Conservation (phyloP, 2,888 invertebrate species). For the Stegana nigrithorax region DNA sequence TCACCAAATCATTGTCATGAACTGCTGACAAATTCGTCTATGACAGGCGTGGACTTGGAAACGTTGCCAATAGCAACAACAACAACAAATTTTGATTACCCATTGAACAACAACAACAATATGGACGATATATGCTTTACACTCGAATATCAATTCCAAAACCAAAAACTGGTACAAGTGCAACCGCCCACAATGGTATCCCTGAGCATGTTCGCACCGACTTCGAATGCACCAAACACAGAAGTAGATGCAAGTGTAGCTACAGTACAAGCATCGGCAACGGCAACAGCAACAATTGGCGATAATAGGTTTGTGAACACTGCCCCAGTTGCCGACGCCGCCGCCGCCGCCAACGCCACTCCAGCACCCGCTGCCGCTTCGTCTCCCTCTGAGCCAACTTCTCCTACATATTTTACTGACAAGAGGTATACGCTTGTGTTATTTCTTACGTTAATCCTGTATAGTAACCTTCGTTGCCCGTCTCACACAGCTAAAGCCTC, state of each 20-base stretch:
- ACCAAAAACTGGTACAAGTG: conserved; percentile 65
- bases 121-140: conserved; percentile 61
- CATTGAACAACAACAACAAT: conserved; percentile 32
- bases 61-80: too few species aligned
- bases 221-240: conserved; percentile 27
- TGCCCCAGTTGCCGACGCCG: conserved; percentile 11
- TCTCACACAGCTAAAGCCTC: too few species aligned
- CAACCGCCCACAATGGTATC: conserved; percentile 62
- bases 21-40: too few species aligned
- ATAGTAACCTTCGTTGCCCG: too few species aligned
- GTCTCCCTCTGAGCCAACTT: conserved; percentile 27
- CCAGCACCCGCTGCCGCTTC: not conserved
- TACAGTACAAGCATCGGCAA: too few species aligned
- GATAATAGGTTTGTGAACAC: conserved; percentile 20
- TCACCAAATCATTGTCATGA: conserved; percentile 8
- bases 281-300: conserved; percentile 26
- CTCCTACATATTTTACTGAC: conserved; percentile 48
- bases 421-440: conserved; percentile 18
- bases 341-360: not conserved
- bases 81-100: not conserved
- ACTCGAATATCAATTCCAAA: conserved; percentile 65
- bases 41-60: too few species aligned
- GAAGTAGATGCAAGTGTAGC: too few species aligned
- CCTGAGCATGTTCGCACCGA: conserved; percentile 44
- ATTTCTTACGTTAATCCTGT: not conserved